Evolutionary conservation across 2,888 invertebrate genomes (phyloP).

Genomic region (Ferdinandea cuprea): DNA sequence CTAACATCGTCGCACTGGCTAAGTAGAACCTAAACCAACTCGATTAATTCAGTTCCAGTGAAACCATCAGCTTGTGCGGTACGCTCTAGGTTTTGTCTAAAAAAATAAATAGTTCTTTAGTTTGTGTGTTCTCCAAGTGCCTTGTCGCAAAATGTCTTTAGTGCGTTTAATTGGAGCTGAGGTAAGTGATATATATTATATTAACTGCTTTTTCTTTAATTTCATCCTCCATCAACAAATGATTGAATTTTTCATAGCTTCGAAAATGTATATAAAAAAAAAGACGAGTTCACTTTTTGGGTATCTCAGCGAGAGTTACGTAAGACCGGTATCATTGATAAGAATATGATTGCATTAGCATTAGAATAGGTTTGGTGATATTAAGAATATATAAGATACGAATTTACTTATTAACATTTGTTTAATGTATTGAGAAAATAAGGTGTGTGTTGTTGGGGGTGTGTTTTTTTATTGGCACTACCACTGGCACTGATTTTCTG

Average conservation of each 20-base stretch:
- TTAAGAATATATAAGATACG: neutral
- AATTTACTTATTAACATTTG: neutral
- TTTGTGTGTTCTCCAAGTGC: slow-evolving; percentile 50
- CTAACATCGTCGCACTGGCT: slow-evolving; percentile 24
- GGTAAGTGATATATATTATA: slow-evolving; percentile 77
- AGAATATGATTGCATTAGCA: neutral
- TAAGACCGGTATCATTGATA: neutral
- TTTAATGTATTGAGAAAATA: neutral
- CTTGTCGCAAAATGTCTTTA: slow-evolving; percentile 78
- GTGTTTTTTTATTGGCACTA: slow-evolving; percentile 12
- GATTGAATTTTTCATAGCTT: neutral
- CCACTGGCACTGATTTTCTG: too few relatives aligned
- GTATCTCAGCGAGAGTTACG: neutral
- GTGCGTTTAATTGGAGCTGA: slow-evolving; percentile 80
- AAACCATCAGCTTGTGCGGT: slow-evolving; percentile 77
- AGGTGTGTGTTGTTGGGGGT: slow-evolving; percentile 39
- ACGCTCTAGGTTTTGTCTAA: slow-evolving; percentile 38
- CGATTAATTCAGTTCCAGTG: slow-evolving; percentile 78
- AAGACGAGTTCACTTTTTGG: neutral
- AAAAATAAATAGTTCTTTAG: slow-evolving; percentile 26
- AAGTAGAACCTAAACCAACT: slow-evolving; percentile 20
- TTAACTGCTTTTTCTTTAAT: neutral
- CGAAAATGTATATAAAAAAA: neutral
- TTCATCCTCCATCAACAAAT: too few relatives aligned
- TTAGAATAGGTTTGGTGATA: neutral